Base-by-base conservation (phyloP, 1,140 invertebrate genomes). In the Odontomachus brunneus region DNA sequence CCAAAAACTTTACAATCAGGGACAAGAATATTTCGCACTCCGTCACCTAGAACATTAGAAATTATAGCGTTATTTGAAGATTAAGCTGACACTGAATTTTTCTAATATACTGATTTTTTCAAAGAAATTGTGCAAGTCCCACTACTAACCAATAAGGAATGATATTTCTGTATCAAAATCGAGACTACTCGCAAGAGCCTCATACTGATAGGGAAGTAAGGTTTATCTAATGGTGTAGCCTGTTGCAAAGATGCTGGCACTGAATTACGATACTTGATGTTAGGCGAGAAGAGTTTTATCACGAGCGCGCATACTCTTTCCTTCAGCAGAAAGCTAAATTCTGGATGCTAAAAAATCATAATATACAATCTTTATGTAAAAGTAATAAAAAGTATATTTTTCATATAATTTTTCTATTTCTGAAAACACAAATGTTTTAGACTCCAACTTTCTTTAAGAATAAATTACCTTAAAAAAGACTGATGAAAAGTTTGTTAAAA, bases 1-100 rank as follows among this genome's bases (percentile, higher is more conserved):
- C 98, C 91, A 99, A 93, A 94, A 99, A 99, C 93, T 99, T 99
- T 4, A 99, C 98, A 51, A 99, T 97, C 48, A 99, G 94, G 0
- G 98, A 99, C 59, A 99, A 95, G 93, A 99, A 99, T 90, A 99
- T 99, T 95, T 99, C 99, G 94, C 98, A 99, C 94, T 99, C 99
- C 4, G 99, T 99, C 22, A 98, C 96, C 98, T 98, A 90, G 85
- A 95, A 93, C 62, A 85, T 65, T 87, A 87, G 2, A 84, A 63
- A 85, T 65, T 87, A 87, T 1, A 84, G 59, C 66, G 3, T 49
- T 1, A 60, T 5, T 71, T 9, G 17, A 5, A 26, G 57, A 26
- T 75, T 44, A 57, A 17, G 3, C 9, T 59, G 12, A 62, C n/a
- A 63, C 53, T 38, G 26, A 38, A 44, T 19, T 33, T 14, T 7